Base-by-base conservation (phyloP, 2,797 vertebrate genomes). In the Momotus momota region DNA sequence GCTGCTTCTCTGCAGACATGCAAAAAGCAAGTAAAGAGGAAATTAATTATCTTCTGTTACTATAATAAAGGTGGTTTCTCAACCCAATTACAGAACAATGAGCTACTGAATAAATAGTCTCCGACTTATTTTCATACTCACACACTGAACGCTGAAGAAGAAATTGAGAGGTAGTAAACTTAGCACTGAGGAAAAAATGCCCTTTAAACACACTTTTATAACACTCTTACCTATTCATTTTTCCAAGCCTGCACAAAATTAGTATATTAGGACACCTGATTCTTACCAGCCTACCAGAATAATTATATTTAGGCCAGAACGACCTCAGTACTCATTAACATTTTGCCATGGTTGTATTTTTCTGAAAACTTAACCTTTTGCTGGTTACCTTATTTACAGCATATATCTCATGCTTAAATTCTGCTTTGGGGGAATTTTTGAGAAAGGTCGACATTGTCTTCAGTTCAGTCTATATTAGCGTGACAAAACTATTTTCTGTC, bases 41-140 rank as follows among this genome's bases (percentile, higher is more conserved):
- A 87, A 89, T 61, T 20, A 72, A 61, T 82, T 55, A 40, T 71
- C 65, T 78, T 55, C 35, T 57, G 27, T 61, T 78, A 45, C 77
- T 71, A 84, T 88, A 92, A 86, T n/a, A 74, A 90, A 86, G 43
- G 29, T 55, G 43, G 26, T 62, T 92, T 93, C 48, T 89, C 40
- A 80, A 33, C 38, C 18, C 33, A 86, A 2, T 14, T 79, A 38
- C 49, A 65, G 66, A 91, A 52, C 48, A 78, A 65, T n/a, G 23
- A 88, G 45, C 19, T 71, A 52, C n/a, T 45, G 48, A 80, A 66
- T 46, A 62, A 88, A 20, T 6, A 40, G 15, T 26, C 18, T 55
- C 41, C 89, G 46, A 58, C 12, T 88, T 69, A 29, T 15, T 58
- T 71, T 61, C 25, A 27, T 27, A 26, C 40, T 58, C 6, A 4